Conservation (phyloP, 1,140 invertebrate genomes). For the Odontomachus brunneus region DNA sequence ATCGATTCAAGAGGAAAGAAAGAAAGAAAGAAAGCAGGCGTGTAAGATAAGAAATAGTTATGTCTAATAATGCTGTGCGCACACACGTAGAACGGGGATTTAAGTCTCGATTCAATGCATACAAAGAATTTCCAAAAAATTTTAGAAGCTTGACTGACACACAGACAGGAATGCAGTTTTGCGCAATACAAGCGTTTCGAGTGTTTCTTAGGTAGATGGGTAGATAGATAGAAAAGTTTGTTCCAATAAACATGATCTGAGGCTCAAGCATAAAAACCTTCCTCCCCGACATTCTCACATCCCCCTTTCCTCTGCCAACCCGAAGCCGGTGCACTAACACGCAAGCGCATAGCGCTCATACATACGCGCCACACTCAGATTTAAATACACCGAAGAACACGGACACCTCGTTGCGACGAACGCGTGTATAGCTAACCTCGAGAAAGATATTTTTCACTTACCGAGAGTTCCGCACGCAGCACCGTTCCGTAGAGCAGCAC, state of each 20-base stretch:
- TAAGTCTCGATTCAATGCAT: too few relatives aligned
- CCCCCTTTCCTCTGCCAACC: background rate
- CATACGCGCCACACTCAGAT: conserved; percentile 51
- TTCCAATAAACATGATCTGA: conserved; percentile 35
- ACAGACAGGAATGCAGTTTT: too few relatives aligned
- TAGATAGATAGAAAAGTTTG: background rate
- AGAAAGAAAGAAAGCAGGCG: too few relatives aligned
- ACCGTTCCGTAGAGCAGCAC: conserved; percentile 68
- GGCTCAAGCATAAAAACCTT: conserved; percentile 46
- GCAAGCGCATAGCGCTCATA: conserved; percentile 22
- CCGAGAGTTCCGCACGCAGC: too few relatives aligned
- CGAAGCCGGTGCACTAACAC: conserved; percentile 14
- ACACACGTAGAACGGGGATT: too few relatives aligned
- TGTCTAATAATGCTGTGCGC: too few relatives aligned
- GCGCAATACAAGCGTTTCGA: background rate
- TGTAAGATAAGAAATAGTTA: too few relatives aligned
- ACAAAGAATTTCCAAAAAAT: too few relatives aligned
- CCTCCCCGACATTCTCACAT: too few relatives aligned
- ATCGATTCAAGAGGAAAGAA: too few relatives aligned
- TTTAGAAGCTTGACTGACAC: too few relatives aligned
- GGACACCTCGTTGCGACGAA: background rate
- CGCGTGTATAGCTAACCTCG: conserved; percentile 44
- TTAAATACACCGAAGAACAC: conserved; percentile 37
- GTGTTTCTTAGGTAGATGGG: background rate
- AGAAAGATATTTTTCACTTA: conserved; percentile 69